Evolutionary conservation across 2,113 vertebrate species (phyloP).

Genomic region (Pelobates fuscus): DNA sequence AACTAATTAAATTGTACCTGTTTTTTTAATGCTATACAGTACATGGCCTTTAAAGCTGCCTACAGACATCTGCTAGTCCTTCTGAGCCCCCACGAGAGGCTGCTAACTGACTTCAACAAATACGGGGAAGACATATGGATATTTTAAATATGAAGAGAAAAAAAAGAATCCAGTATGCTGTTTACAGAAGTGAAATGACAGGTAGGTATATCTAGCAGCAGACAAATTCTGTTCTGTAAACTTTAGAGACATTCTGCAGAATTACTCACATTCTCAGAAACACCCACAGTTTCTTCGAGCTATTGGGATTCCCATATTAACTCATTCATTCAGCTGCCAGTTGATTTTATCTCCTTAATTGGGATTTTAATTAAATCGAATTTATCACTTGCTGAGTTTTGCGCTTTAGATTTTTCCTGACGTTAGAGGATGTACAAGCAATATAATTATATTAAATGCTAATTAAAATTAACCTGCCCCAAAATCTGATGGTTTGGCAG

Average conservation of each 20-base stretch:
- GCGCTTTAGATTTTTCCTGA: not conserved
- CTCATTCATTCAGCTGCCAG: not conserved
- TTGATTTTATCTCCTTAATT: not conserved
- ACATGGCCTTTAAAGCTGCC: not conserved
- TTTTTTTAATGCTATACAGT: not conserved
- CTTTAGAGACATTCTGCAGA: conserved; percentile 17
- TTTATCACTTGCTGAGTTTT: not conserved
- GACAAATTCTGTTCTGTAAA: conserved; percentile 1
- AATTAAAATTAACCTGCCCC: not conserved
- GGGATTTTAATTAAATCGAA: not conserved
- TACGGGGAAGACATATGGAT: not conserved
- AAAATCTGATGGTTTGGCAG: no score
- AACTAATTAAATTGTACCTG: not conserved
- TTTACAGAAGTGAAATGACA: not conserved
- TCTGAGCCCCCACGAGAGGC: not conserved
- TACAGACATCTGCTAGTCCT: not conserved
- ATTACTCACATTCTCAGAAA: conserved; percentile 23
- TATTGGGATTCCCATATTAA: conserved; percentile 11
- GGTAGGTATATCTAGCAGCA: not conserved
- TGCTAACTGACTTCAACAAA: not conserved
- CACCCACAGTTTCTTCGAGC: conserved; percentile 9
- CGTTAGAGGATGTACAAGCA: not conserved
- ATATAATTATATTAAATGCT: not conserved
- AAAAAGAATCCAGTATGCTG: not conserved
- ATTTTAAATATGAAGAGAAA: not conserved